Evolutionary conservation across 2,797 vertebrate species (phyloP).

Genomic region (Decapterus maruadsi): DNA sequence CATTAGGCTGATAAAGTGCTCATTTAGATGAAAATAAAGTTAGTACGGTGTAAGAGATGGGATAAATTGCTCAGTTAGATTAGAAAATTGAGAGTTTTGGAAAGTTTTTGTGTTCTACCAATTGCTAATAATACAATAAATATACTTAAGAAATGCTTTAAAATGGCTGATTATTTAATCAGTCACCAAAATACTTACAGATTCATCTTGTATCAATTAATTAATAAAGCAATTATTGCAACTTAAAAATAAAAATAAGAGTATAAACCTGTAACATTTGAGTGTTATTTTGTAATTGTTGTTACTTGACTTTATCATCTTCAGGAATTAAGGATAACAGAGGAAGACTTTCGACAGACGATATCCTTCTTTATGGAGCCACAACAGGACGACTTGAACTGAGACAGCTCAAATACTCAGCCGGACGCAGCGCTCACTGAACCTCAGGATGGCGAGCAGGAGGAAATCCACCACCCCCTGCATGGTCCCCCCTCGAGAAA

Average conservation of each 20-base stretch:
- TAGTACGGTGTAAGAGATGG: too few species aligned
- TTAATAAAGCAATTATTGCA: not conserved
- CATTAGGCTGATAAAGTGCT: too few species aligned
- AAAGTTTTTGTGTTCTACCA: too few species aligned
- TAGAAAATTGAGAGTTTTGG: too few species aligned
- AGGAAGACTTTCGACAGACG: slow-evolving; percentile 26
- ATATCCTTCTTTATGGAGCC: slow-evolving; percentile 58
- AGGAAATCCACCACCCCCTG: slow-evolving; percentile 96
- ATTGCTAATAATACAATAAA: too few species aligned
- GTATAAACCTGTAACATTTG: not conserved
- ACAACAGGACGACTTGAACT: slow-evolving; percentile 27
- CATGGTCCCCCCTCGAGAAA: slow-evolving; percentile 92
- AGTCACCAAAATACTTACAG: not conserved
- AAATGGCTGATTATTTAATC: not conserved
- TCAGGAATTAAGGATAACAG: slow-evolving; percentile 38
- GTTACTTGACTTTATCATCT: not conserved
- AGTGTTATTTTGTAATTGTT: not conserved
- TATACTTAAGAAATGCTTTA: too few species aligned
- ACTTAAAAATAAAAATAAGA: not conserved
- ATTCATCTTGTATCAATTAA: not conserved
- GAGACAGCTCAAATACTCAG: slow-evolving; percentile 9
- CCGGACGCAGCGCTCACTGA: not conserved
- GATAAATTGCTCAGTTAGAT: too few species aligned
- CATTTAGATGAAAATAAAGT: too few species aligned
- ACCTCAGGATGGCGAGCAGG: slow-evolving; percentile 93